Percentiles rank a stretch among this genome's conserved stretches.
Evolutionary conservation across 2,888 invertebrate genomes (phyloP).

Genomic region (Trissonchulus latispiculum): DNA sequence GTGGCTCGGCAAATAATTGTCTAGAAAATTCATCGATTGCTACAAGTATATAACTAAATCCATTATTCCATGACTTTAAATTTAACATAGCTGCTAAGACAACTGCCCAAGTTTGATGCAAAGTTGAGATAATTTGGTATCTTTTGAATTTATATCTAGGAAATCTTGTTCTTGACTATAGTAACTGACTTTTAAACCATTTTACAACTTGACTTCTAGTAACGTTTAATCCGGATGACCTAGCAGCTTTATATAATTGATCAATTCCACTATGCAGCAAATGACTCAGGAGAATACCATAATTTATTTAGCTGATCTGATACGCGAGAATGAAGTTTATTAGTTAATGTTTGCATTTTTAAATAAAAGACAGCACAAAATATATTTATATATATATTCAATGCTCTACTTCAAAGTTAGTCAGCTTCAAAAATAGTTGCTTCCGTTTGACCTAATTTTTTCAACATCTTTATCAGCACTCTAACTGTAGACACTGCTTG

Average conservation of each 20-base stretch:
- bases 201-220: not conserved
- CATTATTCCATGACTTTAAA: not conserved
- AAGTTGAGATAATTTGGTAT: not conserved
- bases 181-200: not conserved
- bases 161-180: not conserved
- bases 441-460: not conserved
- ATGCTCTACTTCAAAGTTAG: not conserved
- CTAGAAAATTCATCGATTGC: constrained; percentile 13
- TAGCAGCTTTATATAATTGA: not conserved
- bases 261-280: not conserved
- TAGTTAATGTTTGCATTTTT: too few species aligned
- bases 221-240: not conserved
- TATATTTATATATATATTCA: too few species aligned
- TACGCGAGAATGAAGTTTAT: too few species aligned
- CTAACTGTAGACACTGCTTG: not conserved
- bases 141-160: not conserved
- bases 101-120: not conserved
- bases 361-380: too few species aligned
- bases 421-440: not conserved
- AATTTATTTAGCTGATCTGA: not conserved
- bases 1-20: not conserved
- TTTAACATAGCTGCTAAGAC: not conserved
- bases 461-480: not conserved
- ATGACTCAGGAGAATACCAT: not conserved
- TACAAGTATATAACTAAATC: too few species aligned